Percentiles rank a stretch among this genome's conserved stretches.
Conservation (phyloP, 2,888 invertebrate species). For the Lasioglossum vierecki region DNA sequence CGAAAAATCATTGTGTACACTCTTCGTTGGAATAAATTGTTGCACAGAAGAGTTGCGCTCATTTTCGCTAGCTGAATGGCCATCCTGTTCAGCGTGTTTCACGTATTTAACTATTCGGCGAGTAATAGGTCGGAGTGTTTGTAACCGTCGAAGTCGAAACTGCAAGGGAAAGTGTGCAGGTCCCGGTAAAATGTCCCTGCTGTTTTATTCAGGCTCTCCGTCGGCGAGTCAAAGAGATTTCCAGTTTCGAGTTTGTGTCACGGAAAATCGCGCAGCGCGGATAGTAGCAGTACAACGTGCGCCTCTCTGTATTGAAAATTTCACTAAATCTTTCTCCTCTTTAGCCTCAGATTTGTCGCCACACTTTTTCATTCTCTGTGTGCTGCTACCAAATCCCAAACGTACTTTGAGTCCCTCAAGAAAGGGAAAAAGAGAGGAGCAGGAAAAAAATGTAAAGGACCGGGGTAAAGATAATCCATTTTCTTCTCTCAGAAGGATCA, state of each 20-base stretch:
- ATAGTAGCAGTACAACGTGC: background rate
- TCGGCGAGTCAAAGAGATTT: background rate
- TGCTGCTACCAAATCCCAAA: slow-evolving; percentile 17
- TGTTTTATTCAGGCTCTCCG: slow-evolving; percentile 3
- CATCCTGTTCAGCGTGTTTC: background rate
- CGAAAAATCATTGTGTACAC: background rate
- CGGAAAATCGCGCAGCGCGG: background rate
- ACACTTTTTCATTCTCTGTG: slow-evolving; percentile 20
- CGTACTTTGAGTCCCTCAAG: background rate
- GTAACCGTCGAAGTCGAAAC: background rate
- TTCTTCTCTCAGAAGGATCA: slow-evolving; percentile 7
- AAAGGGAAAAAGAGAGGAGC: background rate
- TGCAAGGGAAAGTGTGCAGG: background rate
- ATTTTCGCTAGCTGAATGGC: background rate
- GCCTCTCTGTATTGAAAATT: slow-evolving; percentile 13
- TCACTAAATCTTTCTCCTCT: slow-evolving; percentile 10
- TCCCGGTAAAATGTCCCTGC: background rate
- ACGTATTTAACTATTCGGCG: background rate
- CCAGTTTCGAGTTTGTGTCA: background rate
- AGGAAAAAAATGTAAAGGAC: background rate
- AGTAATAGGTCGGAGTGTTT: background rate
- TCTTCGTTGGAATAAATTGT: background rate
- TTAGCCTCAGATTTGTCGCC: slow-evolving; percentile 27
- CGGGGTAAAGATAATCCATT: slow-evolving; percentile 16
- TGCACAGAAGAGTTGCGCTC: background rate